Base-by-base conservation (phyloP, 2,113 vertebrate species). In the Rhineura floridana region DNA sequence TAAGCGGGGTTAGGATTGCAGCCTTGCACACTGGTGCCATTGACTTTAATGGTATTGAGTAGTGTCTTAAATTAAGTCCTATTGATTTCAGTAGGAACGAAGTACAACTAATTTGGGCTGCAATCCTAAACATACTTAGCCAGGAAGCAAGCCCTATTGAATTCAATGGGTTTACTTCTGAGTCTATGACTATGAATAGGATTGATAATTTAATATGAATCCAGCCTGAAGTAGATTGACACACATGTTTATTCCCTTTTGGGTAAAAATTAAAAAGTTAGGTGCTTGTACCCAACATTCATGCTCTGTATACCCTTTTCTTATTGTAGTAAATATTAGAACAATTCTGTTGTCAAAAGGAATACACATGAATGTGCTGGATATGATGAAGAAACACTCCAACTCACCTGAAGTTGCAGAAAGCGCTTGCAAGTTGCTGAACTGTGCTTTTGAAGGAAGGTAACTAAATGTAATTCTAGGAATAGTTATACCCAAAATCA, bases 331-430 rank as follows among this genome's bases (percentile, higher is more conserved):
- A 92, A 95, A 95, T 93, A 98, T 98, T 92, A 96, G 97, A 77
- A 97, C 95, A 72, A 96, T 95, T 87, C 96, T 99, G 89, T 88
- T 99, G 94, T 96, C 97, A 52, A 98, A 98, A 87, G 98, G 98
- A 85, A 98, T 99, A 89, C 98, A 99, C 70, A 97, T 99, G 84
- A 99, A 99, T 91, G 93, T 98, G 75, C 91, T 98, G 92, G 98
- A 99, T 55, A 97, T 98, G 95, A 98, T 99, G 98, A 98, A 96
- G 96, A 98, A 93, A 90, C 97, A 99, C 52, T 67, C 91, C 0
- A 23, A 92, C 65, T 98, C 95, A 13, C 95, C 96, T 3, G 97
- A 98, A 87, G 98, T 99, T 67, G 96, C 97, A 91, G 96, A 98
- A 95, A 97, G 97, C 80, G 98, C 97, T 90, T 99, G 98, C 91